A percentile compares a stretch with the other conserved stretches of the same genome.
Evolutionary conservation across 2,113 vertebrate species (phyloP).

Genomic region (Archocentrus centrarchus): DNA sequence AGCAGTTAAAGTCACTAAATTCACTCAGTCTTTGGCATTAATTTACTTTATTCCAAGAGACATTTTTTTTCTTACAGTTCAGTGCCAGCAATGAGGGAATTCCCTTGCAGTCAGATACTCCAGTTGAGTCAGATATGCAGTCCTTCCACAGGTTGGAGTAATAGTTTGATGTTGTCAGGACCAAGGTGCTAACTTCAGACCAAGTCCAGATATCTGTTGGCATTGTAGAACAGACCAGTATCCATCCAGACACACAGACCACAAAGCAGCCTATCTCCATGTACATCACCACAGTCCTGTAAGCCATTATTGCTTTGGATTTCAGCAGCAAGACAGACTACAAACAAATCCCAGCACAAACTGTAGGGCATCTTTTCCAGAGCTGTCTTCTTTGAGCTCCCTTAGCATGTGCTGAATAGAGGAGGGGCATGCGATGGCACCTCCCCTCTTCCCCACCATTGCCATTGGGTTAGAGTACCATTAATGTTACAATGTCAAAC

Average conservation of each 20-base stretch:
- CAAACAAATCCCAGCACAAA: not conserved
- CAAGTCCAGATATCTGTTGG: conserved; percentile 95
- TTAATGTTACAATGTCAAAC: no score
- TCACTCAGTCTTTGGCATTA: not conserved
- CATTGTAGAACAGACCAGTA: conserved; percentile 91
- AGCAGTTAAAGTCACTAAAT: not conserved
- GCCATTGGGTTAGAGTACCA: no score
- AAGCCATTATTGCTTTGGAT: conserved; percentile 64
- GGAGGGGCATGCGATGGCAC: not conserved
- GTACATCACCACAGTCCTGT: conserved; percentile 79
- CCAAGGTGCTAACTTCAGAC: conserved; percentile 87
- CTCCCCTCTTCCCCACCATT: not conserved
- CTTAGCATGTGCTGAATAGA: not conserved
- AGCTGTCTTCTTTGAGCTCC: not conserved
- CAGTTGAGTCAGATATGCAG: conserved; percentile 92
- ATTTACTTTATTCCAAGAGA: not conserved
- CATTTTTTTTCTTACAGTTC: conserved; percentile 61
- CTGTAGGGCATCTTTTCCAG: not conserved
- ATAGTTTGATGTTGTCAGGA: conserved; percentile 91
- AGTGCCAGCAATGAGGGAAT: conserved; percentile 93
- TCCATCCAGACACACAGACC: conserved; percentile 88
- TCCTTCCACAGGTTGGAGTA: conserved; percentile 97
- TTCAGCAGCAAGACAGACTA: not conserved
- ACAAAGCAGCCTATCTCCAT: conserved; percentile 90
- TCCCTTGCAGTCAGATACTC: conserved; percentile 93